Base-by-base conservation (phyloP, 2,797 vertebrate genomes). In the Trematomus bernacchii region DNA sequence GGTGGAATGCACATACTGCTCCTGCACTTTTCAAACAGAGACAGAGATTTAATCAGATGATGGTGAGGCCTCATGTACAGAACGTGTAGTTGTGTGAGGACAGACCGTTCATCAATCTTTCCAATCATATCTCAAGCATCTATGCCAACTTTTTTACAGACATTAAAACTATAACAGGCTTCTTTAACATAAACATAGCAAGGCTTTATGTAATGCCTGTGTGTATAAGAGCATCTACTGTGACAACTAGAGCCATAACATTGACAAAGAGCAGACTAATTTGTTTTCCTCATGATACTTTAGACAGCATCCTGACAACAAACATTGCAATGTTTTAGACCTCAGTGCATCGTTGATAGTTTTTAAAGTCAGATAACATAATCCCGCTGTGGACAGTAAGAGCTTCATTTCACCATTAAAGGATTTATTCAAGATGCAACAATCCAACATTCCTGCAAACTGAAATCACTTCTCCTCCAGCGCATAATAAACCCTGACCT, bases 381-480 rank as follows among this genome's bases (percentile, higher is more conserved):
- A 48, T 43, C 44, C 27, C 2, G 1, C 10, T 50, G 37, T 58
- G 19, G 66, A 82, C 62, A 53, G 42, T 11, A 64, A 46, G 19
- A 43, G 46, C 63, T 46, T 44, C 9, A 58, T 61, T 66, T 46
- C 9, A 13, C 21, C 58, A 66, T 52, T 67, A 43, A 54, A 59
- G 64, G 72, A 76, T 70, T 73, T 75, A 57, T 61, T 65, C 55
- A 63, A 27, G 43, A 61, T 53, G 23, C 60, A 66, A 37, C 51
- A 62, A 16, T 37, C 30, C 57, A 43, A 67, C 30, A 50, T 52
- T 44, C 51, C 54, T 72, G 37, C 23, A 15, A 53, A 61, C 43
- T 61, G 37, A 9, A 23, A 60, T 51, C 13, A 67, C 47, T 27
- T 27, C 42, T 48, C 37, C 57, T 18, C 42, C 16, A 27, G 23